phyloP scores from a whole-genome alignment of 2,113 vertebrate species.

The Rousettus leschenaultii region DNA sequence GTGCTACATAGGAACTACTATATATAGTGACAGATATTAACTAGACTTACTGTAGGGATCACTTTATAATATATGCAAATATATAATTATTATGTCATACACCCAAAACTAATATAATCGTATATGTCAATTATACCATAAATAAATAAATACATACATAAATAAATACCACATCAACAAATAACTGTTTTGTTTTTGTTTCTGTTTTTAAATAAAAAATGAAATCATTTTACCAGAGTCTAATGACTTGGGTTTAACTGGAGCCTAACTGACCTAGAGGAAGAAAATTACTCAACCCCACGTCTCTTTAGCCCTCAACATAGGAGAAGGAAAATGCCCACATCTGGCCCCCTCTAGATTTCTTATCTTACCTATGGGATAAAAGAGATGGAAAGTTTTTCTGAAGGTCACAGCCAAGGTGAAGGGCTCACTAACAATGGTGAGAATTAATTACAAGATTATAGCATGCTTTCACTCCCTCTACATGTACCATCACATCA shows the following conservation, averaged over 20 bases:
- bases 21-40: background rate
- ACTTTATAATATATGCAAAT: background rate
- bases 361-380: background rate
- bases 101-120: background rate
- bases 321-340: background rate
- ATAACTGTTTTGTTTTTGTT: too few species aligned
- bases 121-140: background rate
- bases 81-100: background rate
- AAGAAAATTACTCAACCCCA: background rate
- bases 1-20: background rate
- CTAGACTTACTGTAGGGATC: background rate
- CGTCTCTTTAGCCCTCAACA: background rate
- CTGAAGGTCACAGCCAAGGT: background rate
- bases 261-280: background rate
- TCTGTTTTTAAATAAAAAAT: background rate
- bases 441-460: background rate
- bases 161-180: background rate
- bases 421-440: background rate
- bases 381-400: background rate
- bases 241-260: background rate
- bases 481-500: background rate
- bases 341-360: background rate
- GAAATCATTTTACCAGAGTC: background rate
- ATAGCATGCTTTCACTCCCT: background rate
- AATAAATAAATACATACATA: background rate